Base-by-base conservation (phyloP, 2,888 invertebrate species). In the Dicranocentrus wangi region DNA sequence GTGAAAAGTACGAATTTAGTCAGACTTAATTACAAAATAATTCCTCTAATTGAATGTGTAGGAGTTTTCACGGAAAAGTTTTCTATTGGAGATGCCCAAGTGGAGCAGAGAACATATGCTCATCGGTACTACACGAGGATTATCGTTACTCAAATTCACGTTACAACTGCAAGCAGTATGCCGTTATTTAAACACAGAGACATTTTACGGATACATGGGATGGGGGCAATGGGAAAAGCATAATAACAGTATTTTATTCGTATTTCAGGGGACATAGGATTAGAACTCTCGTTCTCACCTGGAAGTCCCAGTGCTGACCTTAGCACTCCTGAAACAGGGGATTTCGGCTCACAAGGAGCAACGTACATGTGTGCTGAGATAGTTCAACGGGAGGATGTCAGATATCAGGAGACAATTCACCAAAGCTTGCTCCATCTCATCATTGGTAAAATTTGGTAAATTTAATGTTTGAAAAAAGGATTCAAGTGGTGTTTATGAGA, bases 91-190 rank as follows among this genome's bases (percentile, higher is more conserved):
- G 63, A 70, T 17, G 81, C 75, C 55, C 47, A 51, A 2, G 77
- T 86, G 10, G 83, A 86, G 47, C 82, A 82, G 28, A 71, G 83
- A 39, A 85, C 83, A 1, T 87, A 81, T 71, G 87, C 87, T 23
- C 87, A 87, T 75, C 73, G 85, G 2, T 76, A 63, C n/a, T 85
- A 83, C 53, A 83, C 82, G 10, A 78, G 76, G 19, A 73, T 86
- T 8, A 72, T 87, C 27, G 81, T 87, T 8, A 85, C 84, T 1
- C 85, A 87, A 72, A 73, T 87, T 25, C 19, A 68, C 1, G 70
- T 84, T 13, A 77, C 63, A 15, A 51, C 76, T 32, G 55, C 63
- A 21, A 61, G 28, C n/a, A 63, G 80, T 80, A 58, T 39, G 5
- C n/a, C n/a, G n/a, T n/a, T 39, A 39, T 39, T 39, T 39, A 13